phyloP scores from a whole-genome alignment of 1,140 invertebrate genomes.

The Drosophila tristis region DNA sequence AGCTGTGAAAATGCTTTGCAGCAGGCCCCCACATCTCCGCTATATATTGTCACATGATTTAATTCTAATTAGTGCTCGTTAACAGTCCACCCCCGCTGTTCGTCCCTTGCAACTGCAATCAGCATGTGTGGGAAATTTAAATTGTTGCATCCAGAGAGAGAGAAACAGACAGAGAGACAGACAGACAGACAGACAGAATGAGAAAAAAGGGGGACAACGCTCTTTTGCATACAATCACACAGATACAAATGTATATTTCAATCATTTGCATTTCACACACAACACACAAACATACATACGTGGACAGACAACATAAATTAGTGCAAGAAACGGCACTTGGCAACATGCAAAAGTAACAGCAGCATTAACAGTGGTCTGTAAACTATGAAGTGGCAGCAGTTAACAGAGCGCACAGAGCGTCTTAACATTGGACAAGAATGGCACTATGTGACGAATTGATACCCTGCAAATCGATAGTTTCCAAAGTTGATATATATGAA shows the following conservation, averaged over 20 bases:
- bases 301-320: constrained; percentile 65
- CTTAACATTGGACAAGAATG: constrained; percentile 19
- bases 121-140: constrained; percentile 70
- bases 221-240: constrained; percentile 22
- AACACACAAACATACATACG: constrained; percentile 8
- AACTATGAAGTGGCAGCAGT: constrained; percentile 8
- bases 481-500: too few relatives aligned
- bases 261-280: constrained; percentile 62
- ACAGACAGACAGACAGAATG: neutral
- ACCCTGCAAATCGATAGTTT: too few relatives aligned
- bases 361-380: constrained; percentile 1
- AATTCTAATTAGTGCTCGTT: constrained; percentile 63
- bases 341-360: constrained; percentile 46
- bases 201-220: constrained; percentile 49
- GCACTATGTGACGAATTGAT: too few relatives aligned
- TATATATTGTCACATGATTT: constrained; percentile 22
- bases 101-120: constrained; percentile 29
- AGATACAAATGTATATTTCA: constrained; percentile 47
- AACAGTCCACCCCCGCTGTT: constrained; percentile 19
- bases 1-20: constrained; percentile 16
- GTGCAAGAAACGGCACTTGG: constrained; percentile 71
- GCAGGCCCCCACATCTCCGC: neutral
- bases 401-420: constrained; percentile 6
- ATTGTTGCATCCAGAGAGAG: constrained; percentile 59
- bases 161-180: neutral